Percentiles rank a stretch among this genome's conserved stretches.
These are phyloP conservation scores for Chrysomela aeneicollis DNA, from an alignment of 2,888 invertebrate species.

Conservation along the genomic window DNA sequence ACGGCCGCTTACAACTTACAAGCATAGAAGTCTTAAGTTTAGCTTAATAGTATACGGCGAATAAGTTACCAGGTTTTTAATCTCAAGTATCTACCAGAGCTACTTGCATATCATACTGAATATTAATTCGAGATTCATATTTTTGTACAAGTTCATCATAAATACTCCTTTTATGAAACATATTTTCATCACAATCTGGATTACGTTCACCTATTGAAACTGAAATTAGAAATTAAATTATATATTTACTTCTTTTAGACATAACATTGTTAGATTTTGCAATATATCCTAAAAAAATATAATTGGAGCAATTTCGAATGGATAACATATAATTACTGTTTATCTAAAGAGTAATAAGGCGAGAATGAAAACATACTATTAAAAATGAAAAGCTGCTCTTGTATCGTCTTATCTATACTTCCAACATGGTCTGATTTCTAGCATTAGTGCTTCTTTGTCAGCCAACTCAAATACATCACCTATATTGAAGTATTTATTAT, in stretches of 20 bases:
- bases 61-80: no score
- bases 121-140: no score
- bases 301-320: conserved; percentile 15
- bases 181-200: background rate
- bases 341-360: conserved; percentile 22
- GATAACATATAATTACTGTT: conserved; percentile 18
- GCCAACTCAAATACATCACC: no score
- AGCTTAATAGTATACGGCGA: no score
- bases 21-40: no score
- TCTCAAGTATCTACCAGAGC: no score
- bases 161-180: background rate
- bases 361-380: conserved; percentile 33
- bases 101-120: no score
- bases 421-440: no score
- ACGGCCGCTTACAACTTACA: no score
- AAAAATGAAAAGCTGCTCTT: conserved; percentile 4
- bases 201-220: background rate
- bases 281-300: conserved; percentile 13
- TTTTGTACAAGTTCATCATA: background rate
- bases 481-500: no score
- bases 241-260: conserved; percentile 4
- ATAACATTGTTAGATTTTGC: conserved; percentile 22
- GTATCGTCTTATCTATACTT: no score
- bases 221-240: conserved; percentile 23
- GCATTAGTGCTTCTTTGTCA: no score